Evolutionary conservation across 2,797 vertebrate species (phyloP).

Genomic region (Typhlichthys subterraneus): DNA sequence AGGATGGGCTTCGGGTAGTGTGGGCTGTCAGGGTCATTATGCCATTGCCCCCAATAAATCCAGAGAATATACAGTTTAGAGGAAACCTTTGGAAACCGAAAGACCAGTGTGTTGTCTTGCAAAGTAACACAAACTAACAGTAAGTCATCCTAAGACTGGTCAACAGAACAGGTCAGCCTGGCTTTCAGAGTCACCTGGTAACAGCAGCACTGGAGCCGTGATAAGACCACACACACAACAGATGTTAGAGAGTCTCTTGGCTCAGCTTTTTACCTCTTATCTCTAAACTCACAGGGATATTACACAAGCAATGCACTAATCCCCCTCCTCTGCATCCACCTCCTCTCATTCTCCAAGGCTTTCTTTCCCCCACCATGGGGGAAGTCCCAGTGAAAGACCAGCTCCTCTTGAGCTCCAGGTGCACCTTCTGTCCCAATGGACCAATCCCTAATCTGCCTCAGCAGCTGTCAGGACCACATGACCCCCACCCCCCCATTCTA

Average conservation of each 20-base stretch:
- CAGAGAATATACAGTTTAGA: too few relatives aligned
- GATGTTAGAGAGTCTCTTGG: neutral
- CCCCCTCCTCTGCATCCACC: neutral
- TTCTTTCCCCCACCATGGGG: neutral
- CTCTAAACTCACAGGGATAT: neutral
- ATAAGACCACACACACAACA: slow-evolving; percentile 8
- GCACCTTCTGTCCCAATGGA: slow-evolving; percentile 49
- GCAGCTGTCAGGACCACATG: slow-evolving; percentile 77
- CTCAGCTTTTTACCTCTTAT: neutral
- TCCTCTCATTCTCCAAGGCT: neutral
- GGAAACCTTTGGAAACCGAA: too few relatives aligned
- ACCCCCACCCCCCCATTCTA: slow-evolving; percentile 8
- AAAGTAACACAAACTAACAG: too few relatives aligned
- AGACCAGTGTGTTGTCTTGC: too few relatives aligned
- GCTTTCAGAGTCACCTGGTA: slow-evolving; percentile 28
- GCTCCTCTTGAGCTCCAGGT: slow-evolving; percentile 56
- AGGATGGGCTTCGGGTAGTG: too few relatives aligned
- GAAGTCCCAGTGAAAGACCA: slow-evolving; percentile 35
- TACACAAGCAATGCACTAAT: neutral
- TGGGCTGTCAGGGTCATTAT: too few relatives aligned
- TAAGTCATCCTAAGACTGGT: too few relatives aligned
- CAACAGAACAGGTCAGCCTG: too few relatives aligned
- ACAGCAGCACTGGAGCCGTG: slow-evolving; percentile 11
- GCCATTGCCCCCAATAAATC: too few relatives aligned
- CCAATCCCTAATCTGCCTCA: slow-evolving; percentile 69